Conservation (phyloP, 1,140 invertebrate species). For the Brachionus rubens region DNA sequence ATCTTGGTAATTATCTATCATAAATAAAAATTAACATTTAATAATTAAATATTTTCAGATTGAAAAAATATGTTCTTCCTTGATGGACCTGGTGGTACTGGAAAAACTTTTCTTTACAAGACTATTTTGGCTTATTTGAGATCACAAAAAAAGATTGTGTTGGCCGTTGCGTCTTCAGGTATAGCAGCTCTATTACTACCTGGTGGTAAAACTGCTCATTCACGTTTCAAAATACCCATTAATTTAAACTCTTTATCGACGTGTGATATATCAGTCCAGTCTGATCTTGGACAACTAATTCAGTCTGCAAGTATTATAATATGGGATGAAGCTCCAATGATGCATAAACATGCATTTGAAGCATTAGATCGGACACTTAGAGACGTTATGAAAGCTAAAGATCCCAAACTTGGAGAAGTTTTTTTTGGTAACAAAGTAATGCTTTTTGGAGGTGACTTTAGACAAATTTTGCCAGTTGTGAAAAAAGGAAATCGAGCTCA, state of each 20-base stretch:
- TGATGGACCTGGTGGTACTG: constrained; percentile 52
- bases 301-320: constrained; percentile 19
- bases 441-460: constrained; percentile 52
- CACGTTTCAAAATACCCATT: constrained; percentile 61
- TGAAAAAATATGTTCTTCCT: constrained; percentile 47
- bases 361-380: too few species aligned
- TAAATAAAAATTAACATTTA: too few species aligned
- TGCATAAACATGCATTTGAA: constrained; percentile 33
- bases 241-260: too few species aligned
- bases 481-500: constrained; percentile 48
- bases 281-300: too few species aligned
- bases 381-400: constrained; percentile 1
- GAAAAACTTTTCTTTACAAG: constrained; percentile 57
- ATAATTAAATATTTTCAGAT: too few species aligned
- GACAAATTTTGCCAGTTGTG: constrained; percentile 51
- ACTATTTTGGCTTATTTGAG: constrained; percentile 36
- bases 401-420: constrained; percentile 45
- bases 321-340: constrained; percentile 51
- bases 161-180: constrained; percentile 63
- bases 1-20: too few species aligned
- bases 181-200: constrained; percentile 63
- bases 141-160: constrained; percentile 49
- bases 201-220: constrained; percentile 63
- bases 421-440: constrained; percentile 51
- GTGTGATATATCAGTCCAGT: too few species aligned